Evolutionary conservation across 2,888 invertebrate genomes (phyloP), one percentile per base, ranked within the genome.

Genomic region (Chrysolina oricalcia): DNA sequence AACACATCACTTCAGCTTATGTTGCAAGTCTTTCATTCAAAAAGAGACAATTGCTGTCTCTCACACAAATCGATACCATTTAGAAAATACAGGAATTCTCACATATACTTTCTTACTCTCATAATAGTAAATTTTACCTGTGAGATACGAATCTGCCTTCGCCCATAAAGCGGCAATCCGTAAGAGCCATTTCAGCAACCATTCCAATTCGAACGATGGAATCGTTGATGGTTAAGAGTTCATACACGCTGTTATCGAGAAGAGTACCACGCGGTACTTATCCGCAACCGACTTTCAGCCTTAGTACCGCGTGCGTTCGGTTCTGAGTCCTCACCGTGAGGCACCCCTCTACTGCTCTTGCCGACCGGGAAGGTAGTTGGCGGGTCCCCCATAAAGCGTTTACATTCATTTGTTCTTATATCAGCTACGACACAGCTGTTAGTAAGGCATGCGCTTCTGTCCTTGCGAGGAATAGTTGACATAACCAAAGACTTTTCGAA

Each of bases 351-450:
- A n/a, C n/a, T n/a, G 23, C 59, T 35, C 11, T 59, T 59, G n/a
- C 6, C 35, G 35, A 17, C n/a, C 3, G 23, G 23, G n/a, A 27
- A 15, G 59, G 19, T 13, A 15, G 35, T 59, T 59, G 23, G 59
- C 50, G 27, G 35, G 9, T 59, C 59, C 59, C 59, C 59, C 59
- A 27, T 59, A 35, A 59, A 59, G 40, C 19, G 19, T 53, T 27
- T 41, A 53, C 68, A 68, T 68, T 68, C 68, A 68, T 68, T 68
- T 40, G 68, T 68, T 68, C 68, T 68, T 68, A 68, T 68, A 56
- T 40, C 68, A 68, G 50, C 68, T 53, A 68, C 68, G 68, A 68
- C 15, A 68, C 68, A 68, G 53, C 68, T 68, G 68, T 53, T 46
- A 53, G 67, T 67, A 50, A 53, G 43, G 53, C 68, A 53, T 40